These are phyloP conservation scores for Adoxophyes honmai DNA, from an alignment of 1,140 invertebrate genomes.

Conservation along the genomic window DNA sequence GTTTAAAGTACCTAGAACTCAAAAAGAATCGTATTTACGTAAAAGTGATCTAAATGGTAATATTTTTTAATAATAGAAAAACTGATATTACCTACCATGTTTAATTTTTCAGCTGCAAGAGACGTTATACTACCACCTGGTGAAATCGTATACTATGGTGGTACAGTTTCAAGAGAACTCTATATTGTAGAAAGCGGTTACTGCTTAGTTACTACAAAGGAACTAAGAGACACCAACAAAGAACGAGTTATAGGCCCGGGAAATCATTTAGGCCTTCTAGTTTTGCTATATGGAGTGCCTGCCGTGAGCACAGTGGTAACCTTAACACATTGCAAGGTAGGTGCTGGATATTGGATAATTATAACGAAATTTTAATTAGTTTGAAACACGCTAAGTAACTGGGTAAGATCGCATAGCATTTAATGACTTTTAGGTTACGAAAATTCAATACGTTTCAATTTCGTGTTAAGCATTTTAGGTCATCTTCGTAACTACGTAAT, in stretches of 20 bases:
- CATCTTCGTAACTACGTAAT: no score
- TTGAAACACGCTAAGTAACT: no score
- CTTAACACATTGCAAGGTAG: constrained; percentile 69
- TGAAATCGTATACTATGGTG: constrained; percentile 68
- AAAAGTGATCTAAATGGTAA: no score
- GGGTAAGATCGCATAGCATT: no score
- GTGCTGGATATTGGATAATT: neutral
- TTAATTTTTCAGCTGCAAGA: constrained; percentile 44
- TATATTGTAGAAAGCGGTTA: constrained; percentile 71
- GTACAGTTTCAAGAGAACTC: constrained; percentile 60
- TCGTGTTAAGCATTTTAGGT: no score
- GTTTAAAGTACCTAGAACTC: neutral
- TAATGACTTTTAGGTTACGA: no score
- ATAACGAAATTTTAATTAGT: neutral
- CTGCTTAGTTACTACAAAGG: constrained; percentile 55
- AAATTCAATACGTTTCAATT: no score
- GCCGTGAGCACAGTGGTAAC: constrained; percentile 62
- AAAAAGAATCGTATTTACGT: no score
- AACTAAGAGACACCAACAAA: constrained; percentile 41
- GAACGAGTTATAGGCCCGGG: constrained; percentile 59
- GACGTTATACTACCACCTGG: constrained; percentile 69
- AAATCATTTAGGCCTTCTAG: constrained; percentile 59
- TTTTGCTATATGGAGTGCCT: constrained; percentile 62
- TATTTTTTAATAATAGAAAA: no score
- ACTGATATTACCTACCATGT: no score